A percentile compares a stretch with the other conserved stretches of the same genome.
These are phyloP conservation scores for Stichodactyla mertensii DNA, from an alignment of 64 coral and sea anemone species.

Conservation along the genomic window DNA sequence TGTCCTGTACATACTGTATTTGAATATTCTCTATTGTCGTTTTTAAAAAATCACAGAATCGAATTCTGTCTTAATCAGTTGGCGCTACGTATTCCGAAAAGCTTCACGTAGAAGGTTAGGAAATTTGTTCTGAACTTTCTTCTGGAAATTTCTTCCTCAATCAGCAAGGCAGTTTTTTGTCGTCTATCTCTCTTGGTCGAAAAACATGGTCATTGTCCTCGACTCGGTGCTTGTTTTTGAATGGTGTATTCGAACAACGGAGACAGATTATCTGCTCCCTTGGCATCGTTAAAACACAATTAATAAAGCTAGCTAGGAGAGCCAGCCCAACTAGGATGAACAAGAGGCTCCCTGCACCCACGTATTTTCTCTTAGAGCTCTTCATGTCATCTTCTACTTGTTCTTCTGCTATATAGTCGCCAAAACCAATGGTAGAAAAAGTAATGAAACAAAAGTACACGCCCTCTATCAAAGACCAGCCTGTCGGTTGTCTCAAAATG, in stretches of 20 bases:
- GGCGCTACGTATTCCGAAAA: no score
- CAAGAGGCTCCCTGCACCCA: neutral
- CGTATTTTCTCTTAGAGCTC: fast-evolving
- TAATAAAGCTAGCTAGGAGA: neutral
- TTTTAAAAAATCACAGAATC: no score
- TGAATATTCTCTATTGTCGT: no score
- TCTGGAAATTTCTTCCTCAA: neutral
- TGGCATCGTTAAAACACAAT: neutral
- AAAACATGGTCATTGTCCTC: neutral
- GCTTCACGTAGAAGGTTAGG: no score
- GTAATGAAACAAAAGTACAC: conserved; percentile 5
- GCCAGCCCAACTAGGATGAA: conserved; percentile 7
- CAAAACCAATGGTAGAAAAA: conserved; percentile 25
- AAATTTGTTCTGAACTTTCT: neutral
- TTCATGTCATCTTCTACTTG: neutral
- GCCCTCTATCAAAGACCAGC: neutral
- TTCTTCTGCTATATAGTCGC: neutral
- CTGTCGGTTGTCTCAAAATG: neutral
- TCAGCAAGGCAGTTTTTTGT: neutral
- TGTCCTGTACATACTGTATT: no score
- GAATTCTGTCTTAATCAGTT: no score
- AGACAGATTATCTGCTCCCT: neutral
- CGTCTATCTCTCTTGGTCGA: neutral
- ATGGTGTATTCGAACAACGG: neutral
- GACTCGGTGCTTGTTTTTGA: neutral